Evolutionary conservation across 1,140 invertebrate genomes (phyloP).

Genomic region (Zaprionus ghesquierei): DNA sequence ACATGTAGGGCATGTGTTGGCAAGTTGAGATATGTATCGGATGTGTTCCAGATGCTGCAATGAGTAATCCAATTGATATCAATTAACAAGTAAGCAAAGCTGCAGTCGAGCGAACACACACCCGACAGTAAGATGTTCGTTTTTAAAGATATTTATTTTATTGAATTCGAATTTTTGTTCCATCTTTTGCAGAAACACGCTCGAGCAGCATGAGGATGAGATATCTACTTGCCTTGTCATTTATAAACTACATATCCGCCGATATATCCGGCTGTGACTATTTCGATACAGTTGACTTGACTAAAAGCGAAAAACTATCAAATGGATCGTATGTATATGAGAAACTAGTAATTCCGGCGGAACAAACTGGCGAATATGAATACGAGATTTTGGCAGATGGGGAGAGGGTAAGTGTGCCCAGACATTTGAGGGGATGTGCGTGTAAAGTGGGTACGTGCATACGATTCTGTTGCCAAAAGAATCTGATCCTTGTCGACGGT

Average conservation of each 20-base stretch:
- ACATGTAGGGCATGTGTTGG: too few species aligned
- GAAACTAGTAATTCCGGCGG: slow-evolving; percentile 44
- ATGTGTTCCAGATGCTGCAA: too few species aligned
- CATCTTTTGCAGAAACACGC: neutral
- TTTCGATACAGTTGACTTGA: slow-evolving; percentile 60
- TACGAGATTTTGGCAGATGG: slow-evolving; percentile 25
- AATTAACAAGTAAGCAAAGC: too few species aligned
- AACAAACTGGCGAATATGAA: slow-evolving; percentile 50
- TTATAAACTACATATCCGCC: neutral
- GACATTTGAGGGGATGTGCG: slow-evolving; percentile 28
- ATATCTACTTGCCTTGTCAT: neutral
- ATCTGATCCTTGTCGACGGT: neutral
- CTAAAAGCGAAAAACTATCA: neutral
- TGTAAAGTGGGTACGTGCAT: slow-evolving; percentile 55
- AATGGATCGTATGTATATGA: slow-evolving; percentile 68
- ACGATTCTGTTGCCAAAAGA: slow-evolving; percentile 57
- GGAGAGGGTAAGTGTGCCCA: slow-evolving; percentile 28
- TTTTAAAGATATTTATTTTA: neutral
- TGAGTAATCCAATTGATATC: too few species aligned
- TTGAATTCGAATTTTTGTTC: neutral
- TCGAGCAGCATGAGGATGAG: neutral
- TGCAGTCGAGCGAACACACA: too few species aligned
- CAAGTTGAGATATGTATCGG: too few species aligned
- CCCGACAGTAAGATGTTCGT: too few species aligned
- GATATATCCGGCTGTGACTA: slow-evolving; percentile 54